A percentile compares a stretch with the other conserved stretches of the same genome.
phyloP scores from a whole-genome alignment of 92 coral and sea anemone species.

The Porites cylindrica region DNA sequence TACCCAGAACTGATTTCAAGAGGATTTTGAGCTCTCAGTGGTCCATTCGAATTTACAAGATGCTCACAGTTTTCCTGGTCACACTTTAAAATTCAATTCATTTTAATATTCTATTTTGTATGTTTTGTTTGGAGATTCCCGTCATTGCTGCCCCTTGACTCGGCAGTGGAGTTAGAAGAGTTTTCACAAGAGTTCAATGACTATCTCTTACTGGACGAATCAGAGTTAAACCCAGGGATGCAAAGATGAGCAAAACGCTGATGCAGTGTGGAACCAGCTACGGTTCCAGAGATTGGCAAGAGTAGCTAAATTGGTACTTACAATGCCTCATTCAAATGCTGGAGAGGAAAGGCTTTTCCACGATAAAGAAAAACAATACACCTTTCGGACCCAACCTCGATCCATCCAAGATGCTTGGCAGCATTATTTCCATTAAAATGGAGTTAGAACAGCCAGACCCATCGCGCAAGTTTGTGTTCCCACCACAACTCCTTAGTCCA shows the following conservation, averaged over 20 bases:
- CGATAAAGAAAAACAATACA: constrained; percentile 67
- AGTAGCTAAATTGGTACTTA: constrained; percentile 55
- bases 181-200: constrained; percentile 61
- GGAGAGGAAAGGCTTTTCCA: constrained; percentile 65
- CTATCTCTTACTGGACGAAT: constrained; percentile 40
- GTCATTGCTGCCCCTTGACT: constrained; percentile 10
- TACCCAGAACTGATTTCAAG: constrained; percentile 23
- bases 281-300: constrained; percentile 48
- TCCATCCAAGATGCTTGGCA: constrained; percentile 52
- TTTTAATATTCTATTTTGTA: constrained; percentile 19
- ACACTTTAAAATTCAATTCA: constrained; percentile 16
- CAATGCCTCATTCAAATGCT: constrained; percentile 80
- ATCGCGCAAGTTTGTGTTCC: constrained; percentile 29
- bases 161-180: constrained; percentile 57
- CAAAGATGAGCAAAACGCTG: constrained; percentile 27
- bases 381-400: constrained; percentile 69
- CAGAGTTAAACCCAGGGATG: neutral
- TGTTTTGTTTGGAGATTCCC: constrained; percentile 24
- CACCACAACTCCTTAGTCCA: constrained; percentile 47
- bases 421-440: constrained; percentile 68
- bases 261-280: constrained; percentile 63
- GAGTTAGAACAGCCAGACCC: constrained; percentile 43
- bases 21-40: constrained; percentile 24
- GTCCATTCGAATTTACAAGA: constrained; percentile 32
- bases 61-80: constrained; percentile 25